These are phyloP conservation scores for Eulemur rubriventer DNA, from an alignment of 2,797 vertebrate species.

Conservation along the genomic window DNA sequence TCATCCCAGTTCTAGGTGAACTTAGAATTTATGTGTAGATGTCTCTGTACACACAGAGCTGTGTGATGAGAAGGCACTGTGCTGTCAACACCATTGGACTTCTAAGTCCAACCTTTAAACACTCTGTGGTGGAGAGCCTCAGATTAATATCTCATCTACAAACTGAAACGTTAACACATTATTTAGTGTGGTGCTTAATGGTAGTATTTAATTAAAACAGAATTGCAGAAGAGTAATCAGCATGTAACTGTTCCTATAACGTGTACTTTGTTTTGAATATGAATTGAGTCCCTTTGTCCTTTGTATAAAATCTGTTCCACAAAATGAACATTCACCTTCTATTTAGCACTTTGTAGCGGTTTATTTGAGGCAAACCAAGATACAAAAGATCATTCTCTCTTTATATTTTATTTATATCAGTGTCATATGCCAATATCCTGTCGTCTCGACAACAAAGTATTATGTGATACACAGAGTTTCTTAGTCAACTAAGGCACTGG, in stretches of 20 bases:
- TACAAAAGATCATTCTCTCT: not conserved
- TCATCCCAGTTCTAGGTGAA: not conserved
- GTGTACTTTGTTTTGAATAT: conserved; percentile 43
- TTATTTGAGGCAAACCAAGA: not conserved
- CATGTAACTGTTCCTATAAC: conserved; percentile 43
- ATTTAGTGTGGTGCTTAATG: conserved; percentile 33
- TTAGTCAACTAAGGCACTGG: not conserved
- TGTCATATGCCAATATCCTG: not conserved
- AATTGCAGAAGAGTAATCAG: conserved; percentile 39
- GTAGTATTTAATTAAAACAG: conserved; percentile 60
- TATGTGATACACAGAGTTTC: not conserved
- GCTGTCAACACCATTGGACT: not conserved
- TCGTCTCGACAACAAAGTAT: not conserved
- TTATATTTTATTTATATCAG: not conserved
- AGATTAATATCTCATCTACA: conserved; percentile 19
- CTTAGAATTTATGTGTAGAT: not conserved
- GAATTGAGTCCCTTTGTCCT: conserved; percentile 51
- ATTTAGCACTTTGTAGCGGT: not conserved
- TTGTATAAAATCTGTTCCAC: not conserved
- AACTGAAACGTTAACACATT: conserved; percentile 8
- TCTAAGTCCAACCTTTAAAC: not conserved
- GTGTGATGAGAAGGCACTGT: too few relatives aligned
- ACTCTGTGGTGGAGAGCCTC: not conserved
- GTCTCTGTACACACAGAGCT: not conserved
- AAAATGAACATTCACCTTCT: not conserved